These are phyloP conservation scores for Elachura formosa DNA, from an alignment of 2,113 vertebrate species.

Conservation along the genomic window DNA sequence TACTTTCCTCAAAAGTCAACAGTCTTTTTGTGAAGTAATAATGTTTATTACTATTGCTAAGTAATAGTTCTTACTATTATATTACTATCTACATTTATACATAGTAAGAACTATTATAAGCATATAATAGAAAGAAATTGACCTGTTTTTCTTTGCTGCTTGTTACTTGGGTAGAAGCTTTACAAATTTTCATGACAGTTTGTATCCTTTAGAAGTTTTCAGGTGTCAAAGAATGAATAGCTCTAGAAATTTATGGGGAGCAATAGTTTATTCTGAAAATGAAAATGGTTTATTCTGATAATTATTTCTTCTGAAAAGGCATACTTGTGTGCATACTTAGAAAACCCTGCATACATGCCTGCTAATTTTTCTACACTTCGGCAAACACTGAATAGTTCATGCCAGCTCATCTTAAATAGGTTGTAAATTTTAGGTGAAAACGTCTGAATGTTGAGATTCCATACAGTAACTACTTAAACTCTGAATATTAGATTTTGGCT, in stretches of 20 bases:
- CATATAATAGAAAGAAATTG: neutral
- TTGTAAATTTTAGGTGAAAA: neutral
- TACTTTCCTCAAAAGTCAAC: neutral
- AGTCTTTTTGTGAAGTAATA: neutral
- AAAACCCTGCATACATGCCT: neutral
- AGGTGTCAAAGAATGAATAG: neutral
- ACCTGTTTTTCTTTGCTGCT: neutral
- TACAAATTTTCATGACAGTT: neutral
- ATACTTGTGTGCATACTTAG: neutral
- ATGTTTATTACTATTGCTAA: neutral
- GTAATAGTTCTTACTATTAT: neutral
- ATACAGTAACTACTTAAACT: neutral
- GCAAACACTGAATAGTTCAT: neutral
- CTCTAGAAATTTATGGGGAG: neutral
- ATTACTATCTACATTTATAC: too few species aligned
- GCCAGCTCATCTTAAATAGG: neutral
- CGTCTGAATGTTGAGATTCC: neutral
- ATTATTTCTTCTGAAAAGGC: neutral
- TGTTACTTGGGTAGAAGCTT: neutral
- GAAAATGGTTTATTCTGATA: neutral
- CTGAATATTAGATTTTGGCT: neutral
- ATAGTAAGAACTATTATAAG: neutral
- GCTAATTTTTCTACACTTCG: neutral
- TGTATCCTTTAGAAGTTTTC: neutral
- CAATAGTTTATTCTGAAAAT: neutral